Base-by-base conservation (phyloP, 1,140 invertebrate species). In the Drosophila nebulosa region DNA sequence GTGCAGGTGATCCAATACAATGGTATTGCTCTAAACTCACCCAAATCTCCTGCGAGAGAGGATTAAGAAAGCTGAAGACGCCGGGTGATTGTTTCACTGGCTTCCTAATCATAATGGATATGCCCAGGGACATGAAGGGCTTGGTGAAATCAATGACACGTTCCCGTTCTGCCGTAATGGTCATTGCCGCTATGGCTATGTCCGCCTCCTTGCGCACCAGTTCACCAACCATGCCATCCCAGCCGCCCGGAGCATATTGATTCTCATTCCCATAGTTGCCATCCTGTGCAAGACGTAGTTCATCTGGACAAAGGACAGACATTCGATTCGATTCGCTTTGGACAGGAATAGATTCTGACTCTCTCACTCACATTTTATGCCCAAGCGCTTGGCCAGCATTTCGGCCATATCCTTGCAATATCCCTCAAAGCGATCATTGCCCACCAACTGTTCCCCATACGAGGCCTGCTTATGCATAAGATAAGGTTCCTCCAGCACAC, bases 51-150 rank as follows among this genome's bases (percentile, higher is more conserved):
- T 97, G 97, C 32, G 97, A 99, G 6, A 99, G 93, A 0, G 99
- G 99, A 91, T 97, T 97, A 81, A 99, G 95, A 92, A 99, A 99
- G 79, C 97, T 98, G 92, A 99, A 99, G 0, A 99, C 97, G 2
- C 97, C 97, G 0, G 96, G 95, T 75, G 97, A 96, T 89, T 97
- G 96, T 91, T 99, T 99, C 57, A 98, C 95, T 0, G 97, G 97
- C 91, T 98, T 99, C 92, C 98, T 99, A 74, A 99, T 98, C 95
- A 99, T 97, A 68, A 99, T 99, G 65, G 97, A 98, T 83, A 99
- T 98, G 55, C 98, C 98, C 6, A 99, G 93, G 4, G 98, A 98
- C 95, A 99, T 97, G 92, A 99, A 99, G 1, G 99, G 98, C 92
- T 99, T 99, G 69, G 96, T 99, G 79, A 97, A 97, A 92, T 99